Base-by-base conservation (phyloP, 2,888 invertebrate genomes). In the Mimas tiliae region DNA sequence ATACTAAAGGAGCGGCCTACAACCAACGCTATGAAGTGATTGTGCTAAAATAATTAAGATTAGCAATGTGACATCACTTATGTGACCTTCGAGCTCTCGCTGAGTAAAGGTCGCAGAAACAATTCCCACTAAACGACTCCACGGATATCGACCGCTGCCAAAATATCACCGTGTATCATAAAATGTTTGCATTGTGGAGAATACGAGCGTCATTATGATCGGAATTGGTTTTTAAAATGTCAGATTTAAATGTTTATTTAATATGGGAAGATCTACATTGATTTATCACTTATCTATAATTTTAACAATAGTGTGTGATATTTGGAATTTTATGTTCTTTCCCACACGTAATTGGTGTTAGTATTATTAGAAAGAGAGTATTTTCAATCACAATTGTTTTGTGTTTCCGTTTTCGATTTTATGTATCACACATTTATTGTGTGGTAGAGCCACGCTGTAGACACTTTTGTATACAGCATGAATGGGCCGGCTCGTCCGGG, bases 181-280 rank as follows among this genome's bases (percentile, higher is more conserved):
- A 53, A 53, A 6, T n/a, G 53, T 33, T 53, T 53, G 53, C 14
- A 53, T 53, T 53, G 53, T 53, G n/a, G n/a, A 27, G 14, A 53
- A n/a, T 42, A 42, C 58, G 19, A 42, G 6, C 38, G 42, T 6
- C 12, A 58, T 58, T 58, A 58, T 38, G 34, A 42, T 12, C 65
- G 34, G 58, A 65, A 58, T 65, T 58, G 19, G 33, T 38, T 58
- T 65, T 33, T 65, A 47, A 58, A 65, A 65, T 65, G 65, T 58
- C 58, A 65, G 47, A 65, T 58, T 47, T 48, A 65, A 65, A 65
- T 53, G 47, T 65, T 48, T 65, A 65, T 65, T 48, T 48, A 48
- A 34, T 48, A 55, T 34, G 53, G 65, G 58, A 42, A 58, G 50
- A 19, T 58, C 6, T 19, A 4, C 38, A 11, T 58, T 58, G 58